phyloP scores from a whole-genome alignment of 2,113 vertebrate species.

The Bubalus kerabau region DNA sequence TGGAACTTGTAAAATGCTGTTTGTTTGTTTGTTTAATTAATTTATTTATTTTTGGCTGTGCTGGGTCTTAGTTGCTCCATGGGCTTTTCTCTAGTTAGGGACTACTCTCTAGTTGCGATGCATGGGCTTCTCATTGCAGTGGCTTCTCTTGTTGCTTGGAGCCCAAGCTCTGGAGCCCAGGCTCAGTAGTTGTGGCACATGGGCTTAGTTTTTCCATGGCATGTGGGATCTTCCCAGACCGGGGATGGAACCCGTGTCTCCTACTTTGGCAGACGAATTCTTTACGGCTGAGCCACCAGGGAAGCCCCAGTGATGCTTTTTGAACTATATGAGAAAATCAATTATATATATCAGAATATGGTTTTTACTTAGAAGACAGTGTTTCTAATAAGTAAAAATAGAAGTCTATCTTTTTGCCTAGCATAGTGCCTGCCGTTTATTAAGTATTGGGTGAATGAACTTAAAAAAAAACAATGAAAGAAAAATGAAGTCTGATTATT shows the following conservation, averaged over 20 bases:
- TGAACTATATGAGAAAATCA: conserved; percentile 11
- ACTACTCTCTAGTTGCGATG: background rate
- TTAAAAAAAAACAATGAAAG: background rate
- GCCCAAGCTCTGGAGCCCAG: background rate
- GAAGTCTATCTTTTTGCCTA: conserved; percentile 24
- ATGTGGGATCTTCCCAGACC: background rate
- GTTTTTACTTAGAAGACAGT: background rate
- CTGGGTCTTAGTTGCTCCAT: background rate
- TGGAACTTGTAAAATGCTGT: background rate
- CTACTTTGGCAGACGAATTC: background rate
- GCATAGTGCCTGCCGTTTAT: background rate
- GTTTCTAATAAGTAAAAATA: conserved; percentile 40
- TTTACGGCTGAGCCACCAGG: background rate
- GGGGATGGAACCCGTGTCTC: background rate
- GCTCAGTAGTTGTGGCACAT: background rate
- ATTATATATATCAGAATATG: background rate
- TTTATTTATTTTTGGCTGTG: background rate
- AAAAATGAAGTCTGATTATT: background rate
- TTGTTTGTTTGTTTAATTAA: background rate
- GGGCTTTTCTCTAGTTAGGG: background rate
- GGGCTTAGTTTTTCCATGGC: background rate
- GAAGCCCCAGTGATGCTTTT: background rate
- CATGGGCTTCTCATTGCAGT: background rate
- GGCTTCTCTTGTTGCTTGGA: background rate
- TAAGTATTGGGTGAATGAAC: background rate